Evolutionary conservation across 2,113 vertebrate genomes (phyloP).

Genomic region (Phrynocephalus versicolor): DNA sequence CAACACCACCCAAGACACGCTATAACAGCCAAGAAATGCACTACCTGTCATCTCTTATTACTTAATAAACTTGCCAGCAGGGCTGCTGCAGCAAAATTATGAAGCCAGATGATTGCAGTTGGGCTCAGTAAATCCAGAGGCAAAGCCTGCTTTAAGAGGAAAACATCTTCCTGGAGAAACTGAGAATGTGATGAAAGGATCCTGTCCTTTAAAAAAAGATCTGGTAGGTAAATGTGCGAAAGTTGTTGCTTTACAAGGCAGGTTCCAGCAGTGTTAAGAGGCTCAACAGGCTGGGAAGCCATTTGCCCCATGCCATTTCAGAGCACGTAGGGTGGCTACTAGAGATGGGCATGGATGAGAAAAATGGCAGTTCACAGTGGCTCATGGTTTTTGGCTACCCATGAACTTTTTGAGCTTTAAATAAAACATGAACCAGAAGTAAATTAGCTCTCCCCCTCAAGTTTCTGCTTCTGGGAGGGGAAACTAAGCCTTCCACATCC

Average conservation of each 20-base stretch:
- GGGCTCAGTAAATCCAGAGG: constrained; percentile 58
- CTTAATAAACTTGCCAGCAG: constrained; percentile 64
- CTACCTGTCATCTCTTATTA: constrained; percentile 61
- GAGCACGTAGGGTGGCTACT: no score
- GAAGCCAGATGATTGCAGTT: constrained; percentile 51
- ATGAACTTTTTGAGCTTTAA: no score
- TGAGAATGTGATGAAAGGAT: constrained; percentile 33
- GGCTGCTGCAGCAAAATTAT: constrained; percentile 62
- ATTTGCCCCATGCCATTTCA: no score
- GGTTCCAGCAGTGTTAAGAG: background rate
- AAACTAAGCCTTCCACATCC: no score
- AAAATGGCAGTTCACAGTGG: no score
- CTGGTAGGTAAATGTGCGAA: constrained; percentile 47
- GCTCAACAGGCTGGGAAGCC: background rate
- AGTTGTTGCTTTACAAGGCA: constrained; percentile 15
- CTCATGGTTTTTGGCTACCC: no score
- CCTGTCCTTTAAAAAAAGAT: constrained; percentile 55
- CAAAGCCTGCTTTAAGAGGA: constrained; percentile 37
- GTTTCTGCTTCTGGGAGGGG: no score
- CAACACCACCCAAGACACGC: constrained; percentile 49
- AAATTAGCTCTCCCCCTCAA: no score
- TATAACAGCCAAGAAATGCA: constrained; percentile 55
- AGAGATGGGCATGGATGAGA: no score
- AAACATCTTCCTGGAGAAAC: constrained; percentile 46
- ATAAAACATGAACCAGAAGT: no score